Evolutionary conservation across 2,113 vertebrate species (phyloP).

Genomic region (Corythoichthys intestinalis): DNA sequence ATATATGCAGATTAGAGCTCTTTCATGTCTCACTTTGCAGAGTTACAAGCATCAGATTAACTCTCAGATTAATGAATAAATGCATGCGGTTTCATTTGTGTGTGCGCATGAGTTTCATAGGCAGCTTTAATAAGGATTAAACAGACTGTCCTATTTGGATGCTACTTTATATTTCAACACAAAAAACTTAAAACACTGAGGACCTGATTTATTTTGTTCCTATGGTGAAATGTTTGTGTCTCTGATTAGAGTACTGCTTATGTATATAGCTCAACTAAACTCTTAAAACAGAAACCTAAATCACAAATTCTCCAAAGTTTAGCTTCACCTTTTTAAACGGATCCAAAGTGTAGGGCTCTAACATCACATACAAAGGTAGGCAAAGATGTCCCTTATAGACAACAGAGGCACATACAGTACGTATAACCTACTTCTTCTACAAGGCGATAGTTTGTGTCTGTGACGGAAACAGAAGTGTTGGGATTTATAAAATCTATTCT

Average conservation of each 20-base stretch:
- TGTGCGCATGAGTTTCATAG: constrained; percentile 20
- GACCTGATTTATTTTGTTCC: too few relatives aligned
- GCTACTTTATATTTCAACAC: constrained; percentile 5
- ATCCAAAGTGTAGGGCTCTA: too few relatives aligned
- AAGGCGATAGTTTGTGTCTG: neutral
- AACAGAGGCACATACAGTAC: neutral
- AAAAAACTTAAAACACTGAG: neutral
- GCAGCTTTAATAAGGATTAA: constrained; percentile 46
- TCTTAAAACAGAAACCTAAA: too few relatives aligned
- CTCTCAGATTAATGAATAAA: constrained; percentile 50
- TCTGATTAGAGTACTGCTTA: too few relatives aligned
- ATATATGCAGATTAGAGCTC: constrained; percentile 45
- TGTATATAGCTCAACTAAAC: too few relatives aligned
- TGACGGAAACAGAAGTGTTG: neutral
- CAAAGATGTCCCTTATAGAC: too few relatives aligned
- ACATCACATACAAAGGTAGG: too few relatives aligned
- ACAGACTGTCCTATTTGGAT: constrained; percentile 31
- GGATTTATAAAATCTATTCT: too few relatives aligned
- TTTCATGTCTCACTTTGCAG: constrained; percentile 45
- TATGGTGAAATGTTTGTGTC: too few relatives aligned
- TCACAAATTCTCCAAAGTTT: too few relatives aligned
- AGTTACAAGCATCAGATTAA: constrained; percentile 56
- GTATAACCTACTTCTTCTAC: neutral
- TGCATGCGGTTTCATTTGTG: constrained; percentile 34
- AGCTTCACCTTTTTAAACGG: too few relatives aligned